Evolutionary conservation across 1,140 invertebrate genomes (phyloP), one percentile per base, ranked within the genome.

Genomic region (Thaumetopoea pityocampa): DNA sequence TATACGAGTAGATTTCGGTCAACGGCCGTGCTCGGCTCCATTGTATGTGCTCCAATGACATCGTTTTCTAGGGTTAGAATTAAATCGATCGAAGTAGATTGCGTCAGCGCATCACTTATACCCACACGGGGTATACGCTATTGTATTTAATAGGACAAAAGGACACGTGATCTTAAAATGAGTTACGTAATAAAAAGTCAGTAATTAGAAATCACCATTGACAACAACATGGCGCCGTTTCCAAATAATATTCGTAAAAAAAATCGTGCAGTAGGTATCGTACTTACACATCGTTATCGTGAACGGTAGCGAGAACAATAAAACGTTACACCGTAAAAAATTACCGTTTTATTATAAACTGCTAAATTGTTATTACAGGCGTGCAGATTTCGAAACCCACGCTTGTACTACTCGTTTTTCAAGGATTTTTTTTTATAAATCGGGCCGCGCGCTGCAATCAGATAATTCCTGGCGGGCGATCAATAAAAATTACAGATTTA

Each of bases 31-130:
- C 44, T 36, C 58, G 59, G 58, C 64, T 62, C 67, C 61, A 73
- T 71, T 71, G 65, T 70, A 46, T 34, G 15, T 51, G 65, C 44
- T 72, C 71, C 67, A 77, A 65, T 78, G 68, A 78, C 65, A 77
- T 67, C 61, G 46, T 68, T 72, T 46, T 52, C 55, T 67, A 59
- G 71, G 68, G 67, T 71, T 76, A 69, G 42, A 57, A 50, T 59
- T 59, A 48, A 64, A 42, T 42, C 38, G 36, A 36, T 47, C 27
- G 11, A 46, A 45, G 52, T 54, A 53, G 28, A 41, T 30, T 6
- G 38, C 19, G 28, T 18, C 5, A 23, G 20, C 15, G 7, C 17
- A 27, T 30, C 28, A 40, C 28, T 18, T 20, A 14, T 8, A 10
- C 3, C 17, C 8, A 18, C 17, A 18, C 14, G 27, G 9, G 23